Evolutionary conservation across 2,113 vertebrate species (phyloP).

Genomic region (Pterocles gutturalis): DNA sequence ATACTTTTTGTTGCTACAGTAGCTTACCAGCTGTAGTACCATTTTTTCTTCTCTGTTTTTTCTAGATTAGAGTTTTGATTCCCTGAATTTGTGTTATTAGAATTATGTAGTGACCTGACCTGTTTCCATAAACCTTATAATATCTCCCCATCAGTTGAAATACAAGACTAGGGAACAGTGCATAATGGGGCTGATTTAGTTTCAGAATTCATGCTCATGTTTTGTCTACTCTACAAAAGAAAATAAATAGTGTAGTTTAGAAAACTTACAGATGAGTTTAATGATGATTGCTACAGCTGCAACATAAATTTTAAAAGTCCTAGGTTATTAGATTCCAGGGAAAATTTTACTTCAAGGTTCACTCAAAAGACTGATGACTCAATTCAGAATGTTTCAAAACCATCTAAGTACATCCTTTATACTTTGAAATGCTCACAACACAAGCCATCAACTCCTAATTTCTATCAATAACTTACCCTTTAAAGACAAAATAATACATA

Average conservation of each 20-base stretch:
- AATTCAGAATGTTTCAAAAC: constrained; percentile 36
- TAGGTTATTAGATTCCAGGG: neutral
- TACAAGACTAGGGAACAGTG: neutral
- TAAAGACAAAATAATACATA: neutral
- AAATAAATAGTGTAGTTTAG: neutral
- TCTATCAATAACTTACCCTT: neutral
- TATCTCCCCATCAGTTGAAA: neutral
- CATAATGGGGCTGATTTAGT: neutral
- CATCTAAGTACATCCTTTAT: neutral
- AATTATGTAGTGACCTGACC: neutral
- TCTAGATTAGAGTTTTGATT: neutral
- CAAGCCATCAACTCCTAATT: neutral
- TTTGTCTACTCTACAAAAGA: constrained; percentile 27
- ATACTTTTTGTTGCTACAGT: neutral
- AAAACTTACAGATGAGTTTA: neutral
- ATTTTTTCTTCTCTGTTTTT: neutral
- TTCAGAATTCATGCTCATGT: neutral
- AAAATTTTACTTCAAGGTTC: constrained; percentile 5
- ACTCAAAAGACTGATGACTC: constrained; percentile 36
- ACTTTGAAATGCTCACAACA: neutral
- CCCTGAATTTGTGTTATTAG: neutral
- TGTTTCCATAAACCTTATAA: neutral
- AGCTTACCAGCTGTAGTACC: neutral
- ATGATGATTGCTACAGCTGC: constrained; percentile 10
- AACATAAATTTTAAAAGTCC: neutral